phyloP scores from a whole-genome alignment of 2,113 vertebrate genomes.

The Phrynocephalus versicolor region DNA sequence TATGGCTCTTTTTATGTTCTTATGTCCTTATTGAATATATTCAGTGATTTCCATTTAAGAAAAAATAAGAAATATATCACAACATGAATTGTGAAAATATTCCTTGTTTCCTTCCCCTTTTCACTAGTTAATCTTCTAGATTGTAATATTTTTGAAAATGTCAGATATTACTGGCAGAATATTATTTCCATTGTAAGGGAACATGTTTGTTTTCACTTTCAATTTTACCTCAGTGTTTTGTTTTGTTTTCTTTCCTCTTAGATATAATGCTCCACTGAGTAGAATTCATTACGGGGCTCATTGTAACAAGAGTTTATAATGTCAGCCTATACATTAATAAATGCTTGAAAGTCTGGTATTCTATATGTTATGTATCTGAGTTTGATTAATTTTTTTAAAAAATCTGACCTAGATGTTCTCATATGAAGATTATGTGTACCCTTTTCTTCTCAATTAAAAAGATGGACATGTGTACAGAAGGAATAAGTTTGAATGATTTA shows the following conservation, averaged over 20 bases:
- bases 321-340: background rate
- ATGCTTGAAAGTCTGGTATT: background rate
- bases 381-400: background rate
- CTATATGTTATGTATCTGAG: too few species aligned
- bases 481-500: background rate
- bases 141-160: background rate
- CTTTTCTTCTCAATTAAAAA: background rate
- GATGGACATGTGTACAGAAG: background rate
- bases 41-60: background rate
- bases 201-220: too few species aligned
- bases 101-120: background rate
- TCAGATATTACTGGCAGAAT: background rate
- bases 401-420: background rate
- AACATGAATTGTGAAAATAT: too few species aligned
- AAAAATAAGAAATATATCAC: background rate
- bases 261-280: constrained; percentile 36
- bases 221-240: too few species aligned
- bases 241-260: too few species aligned
- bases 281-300: constrained; percentile 23
- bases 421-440: background rate
- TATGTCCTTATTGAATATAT: too few species aligned
- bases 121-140: background rate
- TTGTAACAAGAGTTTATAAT: background rate
- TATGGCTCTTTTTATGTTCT: too few species aligned
- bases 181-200: too few species aligned